A percentile compares a stretch with the other conserved stretches of the same genome.
phyloP scores from a whole-genome alignment of 2,888 invertebrate genomes.

The Dendrolimus pini region DNA sequence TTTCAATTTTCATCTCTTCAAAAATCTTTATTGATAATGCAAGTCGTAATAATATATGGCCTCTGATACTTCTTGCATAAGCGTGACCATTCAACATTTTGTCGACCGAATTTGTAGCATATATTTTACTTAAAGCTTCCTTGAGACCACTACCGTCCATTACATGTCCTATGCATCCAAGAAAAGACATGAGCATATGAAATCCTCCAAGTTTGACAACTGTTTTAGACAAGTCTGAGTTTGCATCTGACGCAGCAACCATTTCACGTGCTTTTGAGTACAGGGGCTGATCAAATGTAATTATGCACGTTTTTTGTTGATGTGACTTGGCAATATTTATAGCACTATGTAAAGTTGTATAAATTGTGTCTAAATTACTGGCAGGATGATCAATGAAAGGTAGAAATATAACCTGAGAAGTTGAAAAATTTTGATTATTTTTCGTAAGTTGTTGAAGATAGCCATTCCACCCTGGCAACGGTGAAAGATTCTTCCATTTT shows the following conservation, averaged over 20 bases:
- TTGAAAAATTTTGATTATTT: no score
- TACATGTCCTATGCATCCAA: conserved; percentile 1
- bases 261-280: conserved; percentile 29
- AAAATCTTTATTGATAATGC: conserved; percentile 12
- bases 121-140: conserved; percentile 20
- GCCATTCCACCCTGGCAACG: no score
- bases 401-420: conserved; percentile 22
- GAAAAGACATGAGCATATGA: conserved; percentile 28
- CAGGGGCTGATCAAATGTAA: conserved; percentile 20
- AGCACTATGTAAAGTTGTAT: conserved; percentile 23
- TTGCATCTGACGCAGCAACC: conserved; percentile 18
- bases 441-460: no score
- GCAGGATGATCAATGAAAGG: conserved; percentile 36
- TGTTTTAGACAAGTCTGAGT: conserved; percentile 10
- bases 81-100: conserved; percentile 20
- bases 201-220: conserved; percentile 27
- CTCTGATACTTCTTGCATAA: conserved; percentile 13
- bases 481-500: no score
- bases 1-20: conserved; percentile 23
- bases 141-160: conserved; percentile 2
- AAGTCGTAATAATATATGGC: no score
- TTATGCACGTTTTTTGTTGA: conserved; percentile 22
- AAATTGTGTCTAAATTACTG: conserved; percentile 26
- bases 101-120: conserved; percentile 23
- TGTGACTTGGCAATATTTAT: conserved; percentile 17